Base-by-base conservation (phyloP, 2,113 vertebrate species). In the Sander lucioperca region DNA sequence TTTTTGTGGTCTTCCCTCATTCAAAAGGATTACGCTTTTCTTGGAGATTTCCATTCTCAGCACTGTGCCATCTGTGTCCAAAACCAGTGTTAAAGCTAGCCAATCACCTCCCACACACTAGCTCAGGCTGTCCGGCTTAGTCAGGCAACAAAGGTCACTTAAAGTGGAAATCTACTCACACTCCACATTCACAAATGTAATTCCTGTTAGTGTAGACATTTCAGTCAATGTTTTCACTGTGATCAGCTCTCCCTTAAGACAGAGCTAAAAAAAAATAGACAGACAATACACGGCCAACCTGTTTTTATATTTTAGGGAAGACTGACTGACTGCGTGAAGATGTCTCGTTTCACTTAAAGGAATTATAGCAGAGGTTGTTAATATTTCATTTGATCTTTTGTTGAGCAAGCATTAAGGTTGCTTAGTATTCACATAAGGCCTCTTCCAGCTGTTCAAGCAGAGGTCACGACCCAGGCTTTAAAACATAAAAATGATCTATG, bases 61-160 rank as follows among this genome's bases (percentile, higher is more conserved):
- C 18, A 39, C 66, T 70, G 6, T 1, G 19, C 51, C 73, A 65
- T 84, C 74, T 85, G 73, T 53, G 74, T 33, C 48, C n/a, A 1
- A 58, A 80, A 67, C 15, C 21, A 16, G 25, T n/a, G 50, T 63
- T 19, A 39, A 19, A 67, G 62, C 23, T 0, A 66, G 58, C 15
- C 69, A 59, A 25, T 79, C 43, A 12, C 25, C 25, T 74, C 65
- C 51, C 64, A 76, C 73, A 75, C 74, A 58, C 54, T 5, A 61
- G 45, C 61, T 84, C 71, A 71, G 69, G 1, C 79, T 56, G 18
- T 18, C 14, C 0, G 15, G 53, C 57, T 18, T 47, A 72, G 0
- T 1, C 18, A 36, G 57, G 23, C 54, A 33, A 19, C 63, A 45
- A 19, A 47, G 65, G 70, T 80, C 50, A 63, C 47, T 27, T 16